phyloP scores from a whole-genome alignment of 2,888 invertebrate species.

The Ceramica pisi region DNA sequence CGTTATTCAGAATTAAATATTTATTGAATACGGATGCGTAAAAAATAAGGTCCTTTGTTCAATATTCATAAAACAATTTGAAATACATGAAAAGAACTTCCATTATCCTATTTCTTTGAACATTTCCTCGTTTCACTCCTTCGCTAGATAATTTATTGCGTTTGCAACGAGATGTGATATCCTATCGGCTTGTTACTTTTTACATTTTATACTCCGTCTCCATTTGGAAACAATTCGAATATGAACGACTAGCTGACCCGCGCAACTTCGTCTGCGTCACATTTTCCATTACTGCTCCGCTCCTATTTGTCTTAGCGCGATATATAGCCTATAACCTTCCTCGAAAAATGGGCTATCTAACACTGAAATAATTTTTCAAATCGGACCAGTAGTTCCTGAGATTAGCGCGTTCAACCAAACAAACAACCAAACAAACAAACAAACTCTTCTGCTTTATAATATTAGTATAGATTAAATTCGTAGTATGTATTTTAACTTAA shows the following conservation, averaged over 20 bases:
- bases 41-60: slow-evolving; percentile 66
- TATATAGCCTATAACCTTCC: too few relatives aligned
- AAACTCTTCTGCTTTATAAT: too few relatives aligned
- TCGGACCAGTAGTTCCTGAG: too few relatives aligned
- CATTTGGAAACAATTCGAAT: slow-evolving; percentile 17
- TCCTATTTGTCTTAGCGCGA: too few relatives aligned
- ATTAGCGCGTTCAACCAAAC: too few relatives aligned
- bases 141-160: slow-evolving; percentile 74
- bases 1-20: slow-evolving; percentile 53
- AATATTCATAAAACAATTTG: slow-evolving; percentile 76
- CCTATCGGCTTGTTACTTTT: slow-evolving; percentile 63
- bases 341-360: too few relatives aligned
- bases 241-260: too few relatives aligned
- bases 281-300: too few relatives aligned
- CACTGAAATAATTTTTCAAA: too few relatives aligned
- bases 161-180: slow-evolving; percentile 73
- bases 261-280: too few relatives aligned
- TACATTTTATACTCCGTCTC: slow-evolving; percentile 29
- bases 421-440: too few relatives aligned
- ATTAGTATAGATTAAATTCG: too few relatives aligned
- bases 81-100: slow-evolving; percentile 72
- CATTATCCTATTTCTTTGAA: slow-evolving; percentile 78
- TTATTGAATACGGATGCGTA: slow-evolving; percentile 59
- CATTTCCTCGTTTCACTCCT: slow-evolving; percentile 73
- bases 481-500: neutral